Evolutionary conservation across 2,797 vertebrate species (phyloP).

Genomic region (Xenopus petersii): DNA sequence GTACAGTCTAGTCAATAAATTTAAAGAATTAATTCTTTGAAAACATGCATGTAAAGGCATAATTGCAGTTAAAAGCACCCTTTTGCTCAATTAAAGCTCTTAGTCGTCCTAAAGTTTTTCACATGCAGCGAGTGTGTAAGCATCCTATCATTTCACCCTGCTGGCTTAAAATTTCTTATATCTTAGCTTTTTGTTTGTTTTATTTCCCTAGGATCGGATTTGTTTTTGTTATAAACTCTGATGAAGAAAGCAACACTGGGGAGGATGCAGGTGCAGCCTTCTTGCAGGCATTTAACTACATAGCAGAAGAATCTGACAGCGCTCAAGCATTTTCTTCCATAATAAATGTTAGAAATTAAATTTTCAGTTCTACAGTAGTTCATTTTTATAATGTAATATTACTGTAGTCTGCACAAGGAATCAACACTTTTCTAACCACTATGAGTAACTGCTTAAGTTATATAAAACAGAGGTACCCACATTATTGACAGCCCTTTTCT

Average conservation of each 20-base stretch:
- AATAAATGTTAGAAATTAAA: conserved; percentile 68
- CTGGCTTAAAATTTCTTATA: background rate
- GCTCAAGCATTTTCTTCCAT: conserved; percentile 81
- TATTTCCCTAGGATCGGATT: conserved; percentile 84
- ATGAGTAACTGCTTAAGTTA: too few species aligned
- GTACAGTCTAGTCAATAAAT: too few species aligned
- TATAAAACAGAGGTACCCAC: too few species aligned
- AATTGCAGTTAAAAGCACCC: too few species aligned
- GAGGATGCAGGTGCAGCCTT: conserved; percentile 83
- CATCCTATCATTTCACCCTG: too few species aligned
- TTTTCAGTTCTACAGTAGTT: background rate
- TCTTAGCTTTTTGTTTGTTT: background rate
- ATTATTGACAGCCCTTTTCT: too few species aligned
- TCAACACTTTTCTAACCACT: too few species aligned
- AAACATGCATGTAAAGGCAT: too few species aligned
- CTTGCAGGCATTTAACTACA: conserved; percentile 85
- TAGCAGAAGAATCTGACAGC: conserved; percentile 79
- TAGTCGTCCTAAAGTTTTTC: too few species aligned
- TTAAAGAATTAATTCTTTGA: too few species aligned
- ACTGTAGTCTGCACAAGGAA: background rate
- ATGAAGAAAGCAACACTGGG: conserved; percentile 80
- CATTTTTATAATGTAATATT: background rate
- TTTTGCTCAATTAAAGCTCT: too few species aligned
- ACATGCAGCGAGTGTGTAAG: too few species aligned
- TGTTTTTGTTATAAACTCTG: conserved; percentile 85